These are phyloP conservation scores for Cygnus atratus DNA, from an alignment of 2,113 vertebrate species.

Conservation along the genomic window DNA sequence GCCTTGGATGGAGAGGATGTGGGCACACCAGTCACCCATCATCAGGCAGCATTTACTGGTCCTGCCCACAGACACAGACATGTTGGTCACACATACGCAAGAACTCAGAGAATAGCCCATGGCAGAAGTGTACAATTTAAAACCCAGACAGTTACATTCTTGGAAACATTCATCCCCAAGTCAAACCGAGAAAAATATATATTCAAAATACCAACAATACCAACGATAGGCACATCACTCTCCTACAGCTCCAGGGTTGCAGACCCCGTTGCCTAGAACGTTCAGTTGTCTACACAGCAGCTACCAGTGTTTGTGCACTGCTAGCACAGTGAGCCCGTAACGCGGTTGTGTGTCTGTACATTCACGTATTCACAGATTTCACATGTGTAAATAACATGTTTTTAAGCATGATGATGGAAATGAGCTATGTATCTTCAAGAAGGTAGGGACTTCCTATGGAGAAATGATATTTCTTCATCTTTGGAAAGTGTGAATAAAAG, in stretches of 20 bases:
- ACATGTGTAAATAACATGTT: background rate
- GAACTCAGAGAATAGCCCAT: background rate
- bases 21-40: background rate
- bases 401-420: background rate
- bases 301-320: background rate
- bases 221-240: background rate
- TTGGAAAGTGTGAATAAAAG: conserved; percentile 18
- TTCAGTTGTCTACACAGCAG: background rate
- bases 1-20: conserved; percentile 33
- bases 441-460: background rate
- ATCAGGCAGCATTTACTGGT: conserved; percentile 4
- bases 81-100: accelerated
- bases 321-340: background rate
- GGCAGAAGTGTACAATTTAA: conserved; percentile 25
- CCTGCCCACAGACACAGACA: background rate
- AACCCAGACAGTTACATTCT: conserved; percentile 14
- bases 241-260: background rate
- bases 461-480: background rate
- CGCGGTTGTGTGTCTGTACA: accelerated
- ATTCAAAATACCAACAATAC: background rate
- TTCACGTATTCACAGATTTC: background rate
- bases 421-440: background rate
- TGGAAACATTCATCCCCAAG: background rate
- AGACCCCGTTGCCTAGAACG: background rate
- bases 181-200: background rate